Conservation (phyloP, 2,797 vertebrate genomes). For the Characodon lateralis region DNA sequence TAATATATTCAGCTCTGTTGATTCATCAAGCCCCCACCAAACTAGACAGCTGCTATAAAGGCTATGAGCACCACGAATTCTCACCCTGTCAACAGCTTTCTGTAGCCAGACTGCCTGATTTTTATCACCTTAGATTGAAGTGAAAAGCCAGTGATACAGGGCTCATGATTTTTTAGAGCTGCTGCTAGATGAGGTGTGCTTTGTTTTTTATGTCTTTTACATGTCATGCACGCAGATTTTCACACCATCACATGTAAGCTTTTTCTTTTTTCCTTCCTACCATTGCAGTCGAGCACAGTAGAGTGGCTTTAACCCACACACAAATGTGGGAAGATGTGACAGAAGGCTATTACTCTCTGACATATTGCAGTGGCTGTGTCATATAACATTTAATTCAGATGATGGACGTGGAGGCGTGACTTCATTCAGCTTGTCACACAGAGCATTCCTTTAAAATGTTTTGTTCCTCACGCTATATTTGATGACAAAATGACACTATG, state of each 20-base stretch:
- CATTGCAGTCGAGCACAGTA: slow-evolving; percentile 19
- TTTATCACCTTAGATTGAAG: slow-evolving; percentile 49
- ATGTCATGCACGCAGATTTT: slow-evolving; percentile 36
- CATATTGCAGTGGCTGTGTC: slow-evolving; percentile 54
- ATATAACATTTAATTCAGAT: slow-evolving; percentile 58
- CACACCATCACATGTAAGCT: slow-evolving; percentile 31
- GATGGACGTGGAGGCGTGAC: slow-evolving; percentile 49
- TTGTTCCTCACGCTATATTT: slow-evolving; percentile 41
- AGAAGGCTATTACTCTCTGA: slow-evolving; percentile 57
- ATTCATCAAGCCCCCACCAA: slow-evolving; percentile 61
- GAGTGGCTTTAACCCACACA: slow-evolving; percentile 37
- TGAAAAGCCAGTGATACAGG: slow-evolving; percentile 28
- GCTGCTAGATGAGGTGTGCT: slow-evolving; percentile 14
- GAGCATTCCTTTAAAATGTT: slow-evolving; percentile 46
- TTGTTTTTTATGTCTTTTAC: slow-evolving; percentile 21
- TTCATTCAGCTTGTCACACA: slow-evolving; percentile 49
- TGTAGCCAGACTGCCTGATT: slow-evolving; percentile 45
- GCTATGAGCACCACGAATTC: slow-evolving; percentile 49
- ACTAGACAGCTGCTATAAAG: slow-evolving; percentile 63
- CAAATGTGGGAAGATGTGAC: slow-evolving; percentile 40
- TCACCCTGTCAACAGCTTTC: slow-evolving; percentile 61
- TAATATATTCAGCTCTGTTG: slow-evolving; percentile 69
- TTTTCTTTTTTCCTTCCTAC: not conserved
- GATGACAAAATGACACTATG: slow-evolving; percentile 60
- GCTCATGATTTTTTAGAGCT: slow-evolving; percentile 52